Base-by-base conservation (phyloP, 2,888 invertebrate genomes). In the Erebia palarica region DNA sequence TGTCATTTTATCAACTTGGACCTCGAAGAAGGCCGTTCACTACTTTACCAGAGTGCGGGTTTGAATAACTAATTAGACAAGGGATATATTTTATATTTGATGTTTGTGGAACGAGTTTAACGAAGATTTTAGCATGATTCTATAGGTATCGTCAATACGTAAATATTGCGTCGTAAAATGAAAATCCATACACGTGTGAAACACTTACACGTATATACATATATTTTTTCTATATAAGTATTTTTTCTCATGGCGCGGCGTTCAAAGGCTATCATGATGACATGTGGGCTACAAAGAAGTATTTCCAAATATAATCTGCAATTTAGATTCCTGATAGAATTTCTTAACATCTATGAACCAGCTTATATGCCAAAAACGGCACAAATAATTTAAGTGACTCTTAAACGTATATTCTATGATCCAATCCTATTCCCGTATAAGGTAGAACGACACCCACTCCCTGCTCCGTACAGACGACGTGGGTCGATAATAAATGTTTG, bases 11-110 rank as follows among this genome's bases (percentile, higher is more conserved):
- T 75, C 75, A 74, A 57, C 21, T 59, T 68, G 75, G 76, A 76
- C 78, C 79, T 76, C 76, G 73, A 58, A 64, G 72, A 77, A 78
- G 79, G 80, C 74, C 78, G 68, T 42, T 68, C 36, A 70, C 71
- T 68, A 58, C 73, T 60, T 69, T 70, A 64, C 65, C 44, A 67
- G 69, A 60, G 69, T 65, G 69, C 70, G 73, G 71, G 75, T 78
- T 78, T 77, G 76, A 80, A 79, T 79, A 78, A 77, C 70, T 79
- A 78, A 78, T 75, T 65, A 77, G 76, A 70, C 57, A 71, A 66
- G 42, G 49, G 60, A 64, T 60, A 65, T 70, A 59, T 51, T 55
- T 16, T 16, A 16, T 63, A 60, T 66, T 58, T 53, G 3, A 49
- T 59, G 53, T 61, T 65, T 72, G 44, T 60, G 5, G 57, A 69